These are phyloP conservation scores for honey bee (Apis mellifera) DNA, from an alignment of 1,140 invertebrate species.

Conservation along the genomic window DNA sequence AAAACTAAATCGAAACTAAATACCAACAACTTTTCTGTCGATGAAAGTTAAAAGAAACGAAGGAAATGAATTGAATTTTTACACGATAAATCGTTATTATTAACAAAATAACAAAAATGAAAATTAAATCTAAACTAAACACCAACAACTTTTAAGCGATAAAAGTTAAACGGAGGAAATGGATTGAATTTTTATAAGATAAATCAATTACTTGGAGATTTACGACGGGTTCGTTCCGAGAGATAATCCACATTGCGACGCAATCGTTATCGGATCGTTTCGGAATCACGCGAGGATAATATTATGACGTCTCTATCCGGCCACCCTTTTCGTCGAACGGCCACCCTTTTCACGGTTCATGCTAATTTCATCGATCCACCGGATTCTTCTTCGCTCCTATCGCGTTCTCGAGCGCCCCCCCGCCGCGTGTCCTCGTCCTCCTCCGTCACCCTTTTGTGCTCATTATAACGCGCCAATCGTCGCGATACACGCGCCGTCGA, in stretches of 20 bases:
- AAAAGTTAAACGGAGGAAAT: too few relatives aligned
- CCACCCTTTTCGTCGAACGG: constrained; percentile 59
- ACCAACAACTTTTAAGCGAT: too few relatives aligned
- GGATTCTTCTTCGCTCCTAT: constrained; percentile 46
- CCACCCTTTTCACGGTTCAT: constrained; percentile 70
- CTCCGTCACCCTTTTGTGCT: constrained; percentile 39
- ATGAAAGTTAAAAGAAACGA: too few relatives aligned
- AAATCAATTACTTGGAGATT: neutral
- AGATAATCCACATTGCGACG: neutral
- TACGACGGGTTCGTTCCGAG: neutral
- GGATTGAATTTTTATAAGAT: too few relatives aligned
- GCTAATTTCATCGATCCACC: constrained; percentile 77
- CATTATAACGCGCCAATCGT: neutral
- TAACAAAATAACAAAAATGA: too few relatives aligned
- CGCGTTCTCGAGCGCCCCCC: constrained; percentile 60
- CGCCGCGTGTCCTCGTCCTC: constrained; percentile 60
- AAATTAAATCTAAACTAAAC: too few relatives aligned
- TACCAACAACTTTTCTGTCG: too few relatives aligned
- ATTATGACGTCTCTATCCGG: constrained; percentile 78
- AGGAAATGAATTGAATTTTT: too few relatives aligned
- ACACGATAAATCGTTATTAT: too few relatives aligned
- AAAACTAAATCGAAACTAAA: too few relatives aligned
- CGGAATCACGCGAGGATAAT: constrained; percentile 68
- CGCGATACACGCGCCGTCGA: neutral
- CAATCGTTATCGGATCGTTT: constrained; percentile 31